Evolutionary conservation across 53 echinoderm and acorn worm genomes (phyloP).

Genomic region (Paelopatides confundens): DNA sequence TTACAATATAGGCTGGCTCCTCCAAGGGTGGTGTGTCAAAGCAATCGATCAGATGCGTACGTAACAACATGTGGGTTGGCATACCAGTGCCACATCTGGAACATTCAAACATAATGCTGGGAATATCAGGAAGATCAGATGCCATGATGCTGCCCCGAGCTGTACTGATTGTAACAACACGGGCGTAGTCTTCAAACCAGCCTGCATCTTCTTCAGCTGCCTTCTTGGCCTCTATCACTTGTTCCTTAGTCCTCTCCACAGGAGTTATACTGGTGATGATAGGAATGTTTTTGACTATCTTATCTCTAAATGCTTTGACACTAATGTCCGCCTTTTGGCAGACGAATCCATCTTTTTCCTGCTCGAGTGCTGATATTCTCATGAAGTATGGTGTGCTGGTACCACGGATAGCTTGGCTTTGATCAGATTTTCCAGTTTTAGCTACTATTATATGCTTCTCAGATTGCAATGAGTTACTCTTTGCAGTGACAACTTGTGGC

Average conservation of each 20-base stretch:
- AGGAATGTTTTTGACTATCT: neutral
- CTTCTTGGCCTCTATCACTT: slow-evolving; percentile 14
- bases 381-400: no score
- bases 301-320: neutral
- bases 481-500: neutral
- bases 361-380: neutral
- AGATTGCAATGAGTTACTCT: neutral
- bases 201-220: neutral
- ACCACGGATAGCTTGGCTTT: neutral
- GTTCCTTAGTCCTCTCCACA: neutral
- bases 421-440: neutral
- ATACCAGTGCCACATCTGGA: slow-evolving; percentile 26
- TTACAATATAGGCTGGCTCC: slow-evolving; percentile 6
- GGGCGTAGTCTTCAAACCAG: neutral
- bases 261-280: neutral
- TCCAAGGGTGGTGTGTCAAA: slow-evolving; percentile 22
- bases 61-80: slow-evolving; percentile 21
- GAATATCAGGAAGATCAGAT: slow-evolving; percentile 28
- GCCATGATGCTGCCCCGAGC: neutral
- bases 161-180: neutral
- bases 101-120: slow-evolving; percentile 40
- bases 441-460: neutral
- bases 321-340: slow-evolving; percentile 33
- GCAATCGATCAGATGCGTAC: slow-evolving; percentile 7
- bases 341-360: slow-evolving; percentile 20